These are phyloP conservation scores for Eristalis arbustorum DNA, from an alignment of 2,888 invertebrate species.

Conservation along the genomic window DNA sequence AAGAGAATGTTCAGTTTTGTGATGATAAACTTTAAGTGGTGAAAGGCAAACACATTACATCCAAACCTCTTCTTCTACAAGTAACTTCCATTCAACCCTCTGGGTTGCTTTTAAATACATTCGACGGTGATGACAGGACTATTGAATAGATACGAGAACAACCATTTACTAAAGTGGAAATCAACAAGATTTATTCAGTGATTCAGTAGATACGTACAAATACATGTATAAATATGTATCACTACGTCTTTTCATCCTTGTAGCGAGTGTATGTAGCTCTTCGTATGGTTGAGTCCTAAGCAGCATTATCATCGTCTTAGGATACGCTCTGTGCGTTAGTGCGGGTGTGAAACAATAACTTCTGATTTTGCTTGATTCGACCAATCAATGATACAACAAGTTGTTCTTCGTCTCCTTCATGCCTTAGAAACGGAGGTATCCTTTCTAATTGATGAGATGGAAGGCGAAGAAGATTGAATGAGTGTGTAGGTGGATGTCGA, in stretches of 20 bases:
- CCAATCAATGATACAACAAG: conserved; percentile 77
- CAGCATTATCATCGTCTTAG: conserved; percentile 43
- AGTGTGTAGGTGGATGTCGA: conserved; percentile 46
- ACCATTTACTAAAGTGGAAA: conserved; percentile 69
- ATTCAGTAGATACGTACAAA: conserved; percentile 36
- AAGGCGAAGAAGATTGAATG: conserved; percentile 19
- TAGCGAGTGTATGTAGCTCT: not conserved
- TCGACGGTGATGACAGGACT: conserved; percentile 55
- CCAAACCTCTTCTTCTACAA: conserved; percentile 36
- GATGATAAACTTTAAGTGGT: conserved; percentile 64
- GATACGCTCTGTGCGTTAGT: conserved; percentile 34
- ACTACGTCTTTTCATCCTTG: not conserved
- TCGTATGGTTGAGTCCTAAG: conserved; percentile 30
- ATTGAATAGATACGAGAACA: conserved; percentile 62
- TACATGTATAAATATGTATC: not conserved
- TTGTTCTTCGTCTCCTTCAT: conserved; percentile 47
- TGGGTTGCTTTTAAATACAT: conserved; percentile 25
- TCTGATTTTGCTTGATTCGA: conserved; percentile 80
- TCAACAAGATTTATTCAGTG: conserved; percentile 70
- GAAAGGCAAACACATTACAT: conserved; percentile 68
- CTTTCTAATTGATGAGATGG: conserved; percentile 60
- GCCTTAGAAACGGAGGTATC: conserved; percentile 45
- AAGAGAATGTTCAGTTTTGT: conserved; percentile 58
- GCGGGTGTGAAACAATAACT: conserved; percentile 72
- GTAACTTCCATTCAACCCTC: conserved; percentile 5